Evolutionary conservation across 1,140 invertebrate species (phyloP).

Genomic region (Zelostemma sp.): DNA sequence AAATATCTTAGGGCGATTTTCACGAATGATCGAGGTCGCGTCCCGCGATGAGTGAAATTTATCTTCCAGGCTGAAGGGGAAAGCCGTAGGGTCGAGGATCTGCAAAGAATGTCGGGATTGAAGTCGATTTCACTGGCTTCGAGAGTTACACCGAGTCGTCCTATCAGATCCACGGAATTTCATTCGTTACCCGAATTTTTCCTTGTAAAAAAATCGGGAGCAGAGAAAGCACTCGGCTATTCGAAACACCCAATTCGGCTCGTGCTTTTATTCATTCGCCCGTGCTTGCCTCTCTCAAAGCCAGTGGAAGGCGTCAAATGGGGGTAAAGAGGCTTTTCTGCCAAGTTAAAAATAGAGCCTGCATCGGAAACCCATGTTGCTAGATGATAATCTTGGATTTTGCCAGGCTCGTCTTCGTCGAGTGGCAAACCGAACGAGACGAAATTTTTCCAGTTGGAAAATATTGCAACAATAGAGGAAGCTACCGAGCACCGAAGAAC

Average conservation of each 20-base stretch:
- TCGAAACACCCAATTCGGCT: constrained; percentile 25
- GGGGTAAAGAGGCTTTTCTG: constrained; percentile 15
- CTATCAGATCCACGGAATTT: constrained; percentile 14
- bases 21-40: constrained; percentile 50
- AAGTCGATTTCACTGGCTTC: constrained; percentile 26
- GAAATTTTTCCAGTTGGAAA: background rate
- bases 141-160: constrained; percentile 2
- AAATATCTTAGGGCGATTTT: constrained; percentile 52
- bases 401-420: background rate
- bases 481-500: no score
- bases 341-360: constrained; percentile 15
- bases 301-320: constrained; percentile 8
- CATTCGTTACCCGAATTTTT: constrained; percentile 19
- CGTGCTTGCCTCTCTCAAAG: constrained; percentile 6
- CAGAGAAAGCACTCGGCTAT: constrained; percentile 12
- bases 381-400: constrained; percentile 7
- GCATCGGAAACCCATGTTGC: constrained; percentile 5
- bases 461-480: no score
- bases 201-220: constrained; percentile 9
- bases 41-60: constrained; percentile 35
- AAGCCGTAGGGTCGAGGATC: constrained; percentile 22
- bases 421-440: background rate
- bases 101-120: constrained; percentile 18
- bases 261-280: constrained; percentile 31
- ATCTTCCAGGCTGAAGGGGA: constrained; percentile 25